Base-by-base conservation (phyloP, 2,797 vertebrate species). In the Falco biarmicus region DNA sequence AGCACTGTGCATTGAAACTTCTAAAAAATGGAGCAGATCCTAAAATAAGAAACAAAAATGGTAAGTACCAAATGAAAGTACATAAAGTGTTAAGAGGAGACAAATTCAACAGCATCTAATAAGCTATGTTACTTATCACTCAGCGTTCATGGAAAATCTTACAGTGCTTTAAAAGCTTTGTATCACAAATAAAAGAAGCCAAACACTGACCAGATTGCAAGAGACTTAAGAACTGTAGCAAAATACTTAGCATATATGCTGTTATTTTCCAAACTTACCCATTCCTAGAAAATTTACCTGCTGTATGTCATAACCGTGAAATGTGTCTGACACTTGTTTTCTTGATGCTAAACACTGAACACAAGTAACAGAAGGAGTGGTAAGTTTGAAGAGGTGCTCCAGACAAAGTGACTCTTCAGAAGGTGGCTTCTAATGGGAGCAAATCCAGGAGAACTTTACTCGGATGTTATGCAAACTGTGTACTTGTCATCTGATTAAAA, bases 1-100 rank as follows among this genome's bases (percentile, higher is more conserved):
- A 98, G 88, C 98, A 98, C 34, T 99, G 99, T 97, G 98, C 98
- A 51, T 61, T 99, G 87, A 99, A 98, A 73, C 99, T 99, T 89
- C 98, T 99, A 1, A 99, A 98, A 97, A 98, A 93, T 93, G 99
- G 99, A 90, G 99, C 99, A 80, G 98, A 98, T 81, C 97, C 98
- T n/a, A 97, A 94, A 94, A 91, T 98, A 90, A 99, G 95, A 95
- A 99, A 99, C 96, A 98, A 97, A 95, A 98, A 98, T 43, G 98
- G 99, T 99, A 98, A 98, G 98, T 96, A 69, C 5, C 21, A 82
- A 68, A 50, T 45, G 37, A 32, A 66, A 69, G 37, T 28, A 22
- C 20, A 13, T n/a, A 29, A 68, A 76, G 18, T n/a, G 4, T 57
- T 78, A 82, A 53, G 14, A 81, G n/a, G n/a, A 81, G 17, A 29